Conservation (phyloP, 2,113 vertebrate genomes). For the Calidris pugnax region DNA sequence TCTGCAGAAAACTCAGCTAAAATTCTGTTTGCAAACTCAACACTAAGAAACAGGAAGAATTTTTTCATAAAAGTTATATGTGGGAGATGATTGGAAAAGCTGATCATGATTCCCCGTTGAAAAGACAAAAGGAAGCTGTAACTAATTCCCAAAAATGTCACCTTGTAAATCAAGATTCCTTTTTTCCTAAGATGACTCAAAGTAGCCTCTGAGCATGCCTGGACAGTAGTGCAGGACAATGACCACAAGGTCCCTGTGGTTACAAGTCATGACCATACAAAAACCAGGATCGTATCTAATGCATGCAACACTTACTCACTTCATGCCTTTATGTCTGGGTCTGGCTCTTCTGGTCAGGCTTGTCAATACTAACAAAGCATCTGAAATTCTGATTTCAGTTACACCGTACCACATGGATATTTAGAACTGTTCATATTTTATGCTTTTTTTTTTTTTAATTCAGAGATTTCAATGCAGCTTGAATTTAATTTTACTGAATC, state of each 20-base stretch:
- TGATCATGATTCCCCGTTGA: not conserved
- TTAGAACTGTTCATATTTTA: not conserved
- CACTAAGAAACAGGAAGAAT: not conserved
- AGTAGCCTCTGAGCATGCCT: not conserved
- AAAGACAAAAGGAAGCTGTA: not conserved
- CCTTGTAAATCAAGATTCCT: not conserved
- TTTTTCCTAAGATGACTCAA: not conserved
- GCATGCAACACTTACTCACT: not conserved
- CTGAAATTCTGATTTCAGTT: not conserved
- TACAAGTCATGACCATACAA: not conserved
- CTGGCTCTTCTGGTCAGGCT: not conserved
- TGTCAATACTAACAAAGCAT: not conserved
- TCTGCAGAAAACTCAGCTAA: not conserved
- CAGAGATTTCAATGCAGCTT: not conserved
- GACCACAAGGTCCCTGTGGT: not conserved
- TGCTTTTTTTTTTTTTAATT: not conserved
- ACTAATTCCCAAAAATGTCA: not conserved
- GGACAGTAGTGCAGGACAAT: not conserved
- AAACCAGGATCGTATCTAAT: not conserved
- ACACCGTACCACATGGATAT: not conserved
- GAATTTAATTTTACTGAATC: not conserved
- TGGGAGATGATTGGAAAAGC: not conserved
- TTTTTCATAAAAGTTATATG: not conserved
- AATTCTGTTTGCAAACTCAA: not conserved
- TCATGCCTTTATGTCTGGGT: not conserved